Evolutionary conservation across 1,140 invertebrate genomes (phyloP), one percentile per base, ranked within the genome.

Genomic region (Battus philenor): DNA sequence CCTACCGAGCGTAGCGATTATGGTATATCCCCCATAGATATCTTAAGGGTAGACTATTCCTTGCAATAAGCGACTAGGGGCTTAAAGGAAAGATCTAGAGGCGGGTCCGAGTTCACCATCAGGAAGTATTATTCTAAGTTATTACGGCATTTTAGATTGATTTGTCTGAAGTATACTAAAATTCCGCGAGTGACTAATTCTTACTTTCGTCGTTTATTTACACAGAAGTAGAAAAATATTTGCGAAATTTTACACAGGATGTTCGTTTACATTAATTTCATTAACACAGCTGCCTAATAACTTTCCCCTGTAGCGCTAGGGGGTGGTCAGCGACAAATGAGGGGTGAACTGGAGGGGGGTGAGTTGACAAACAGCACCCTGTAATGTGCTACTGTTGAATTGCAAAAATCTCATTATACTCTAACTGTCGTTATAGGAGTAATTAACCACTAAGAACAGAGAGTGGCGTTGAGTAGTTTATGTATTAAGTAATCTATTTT

Each of bases 331-430:
- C 30, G 29, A 50, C 18, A 6, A 6, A 20, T 3, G 18, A 2
- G 18, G 18, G 18, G 2, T 3, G 27, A 30, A 32, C 33, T 30
- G 41, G 38, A 45, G 47, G 46, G 27, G 50, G 12, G 60, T 57
- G 55, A 59, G 64, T 58, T 75, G 69, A 80, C 73, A 69, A 69
- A 79, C 72, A 70, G 58, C 67, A 57, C 68, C 67, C 76, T 64
- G 68, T 81, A 78, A 78, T 77, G 74, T 72, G 68, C 67, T 78
- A 76, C 75, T 77, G 76, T 78, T 78, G 78, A 82, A 82, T 82
- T 79, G 78, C 78, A 82, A 82, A 82, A 82, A 82, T 82, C 78
- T 82, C 78, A 82, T 82, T 82, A 79, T 78, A 62, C 62, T 78
- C 78, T 82, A 82, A 82, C 78, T 76, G 78, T 79, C 78, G 75